A percentile compares a stretch with the other conserved stretches of the same genome.
These are phyloP conservation scores for Scaptomyza polygonia DNA, from an alignment of 2,888 invertebrate genomes.

Conservation along the genomic window DNA sequence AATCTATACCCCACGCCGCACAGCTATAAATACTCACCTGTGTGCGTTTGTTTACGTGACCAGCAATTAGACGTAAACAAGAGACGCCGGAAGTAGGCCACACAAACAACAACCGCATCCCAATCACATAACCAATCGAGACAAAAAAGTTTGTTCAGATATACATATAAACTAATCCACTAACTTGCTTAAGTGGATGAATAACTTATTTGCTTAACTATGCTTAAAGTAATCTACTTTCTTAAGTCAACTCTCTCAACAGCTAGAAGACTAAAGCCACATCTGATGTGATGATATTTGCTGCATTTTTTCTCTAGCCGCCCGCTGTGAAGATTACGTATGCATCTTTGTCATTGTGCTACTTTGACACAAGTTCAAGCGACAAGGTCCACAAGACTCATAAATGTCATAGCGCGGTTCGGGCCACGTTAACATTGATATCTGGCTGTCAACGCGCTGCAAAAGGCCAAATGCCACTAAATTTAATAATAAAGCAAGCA, in stretches of 20 bases:
- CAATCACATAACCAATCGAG: constrained; percentile 17
- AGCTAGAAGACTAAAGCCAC: constrained; percentile 9
- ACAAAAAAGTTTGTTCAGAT: background rate
- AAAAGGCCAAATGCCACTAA: constrained; percentile 71
- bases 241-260: background rate
- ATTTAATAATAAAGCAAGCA: constrained; percentile 57
- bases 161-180: background rate
- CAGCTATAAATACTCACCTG: constrained; percentile 69
- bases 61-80: constrained; percentile 71
- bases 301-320: constrained; percentile 17
- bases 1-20: constrained; percentile 7
- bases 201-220: too few species aligned
- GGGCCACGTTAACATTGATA: constrained; percentile 68
- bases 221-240: too few species aligned
- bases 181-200: too few species aligned
- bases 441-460: constrained; percentile 72
- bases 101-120: constrained; percentile 46
- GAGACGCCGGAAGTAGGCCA: constrained; percentile 72
- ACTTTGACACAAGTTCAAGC: constrained; percentile 76
- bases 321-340: constrained; percentile 25
- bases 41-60: constrained; percentile 70
- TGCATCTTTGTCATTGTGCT: constrained; percentile 66
- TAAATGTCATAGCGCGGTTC: constrained; percentile 50
- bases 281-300: constrained; percentile 2
- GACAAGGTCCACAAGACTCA: constrained; percentile 63